Percentiles rank a stretch among this genome's conserved stretches.
Conservation (phyloP, 2,797 vertebrate species). For the Sebastolobus altivelis region DNA sequence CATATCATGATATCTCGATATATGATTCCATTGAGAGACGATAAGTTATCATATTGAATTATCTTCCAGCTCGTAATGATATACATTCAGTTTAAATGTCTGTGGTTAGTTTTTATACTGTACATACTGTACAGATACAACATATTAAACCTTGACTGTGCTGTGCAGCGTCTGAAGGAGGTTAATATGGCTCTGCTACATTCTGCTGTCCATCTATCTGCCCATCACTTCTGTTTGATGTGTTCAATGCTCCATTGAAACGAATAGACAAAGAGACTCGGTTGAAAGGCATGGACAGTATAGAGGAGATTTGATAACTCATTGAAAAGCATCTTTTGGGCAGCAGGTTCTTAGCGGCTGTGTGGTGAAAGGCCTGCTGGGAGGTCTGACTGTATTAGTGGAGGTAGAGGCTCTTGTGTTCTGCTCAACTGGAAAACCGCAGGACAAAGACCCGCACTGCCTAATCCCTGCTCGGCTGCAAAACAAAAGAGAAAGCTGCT, state of each 20-base stretch:
- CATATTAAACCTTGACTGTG: conserved; percentile 65
- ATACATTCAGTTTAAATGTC: not conserved
- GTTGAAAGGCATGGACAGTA: conserved; percentile 84
- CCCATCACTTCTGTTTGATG: conserved; percentile 80
- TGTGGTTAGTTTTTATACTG: not conserved
- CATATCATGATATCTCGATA: too few relatives aligned
- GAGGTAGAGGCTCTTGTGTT: conserved; percentile 87
- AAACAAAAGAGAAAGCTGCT: conserved; percentile 87
- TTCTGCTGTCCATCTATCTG: conserved; percentile 81
- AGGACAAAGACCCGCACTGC: conserved; percentile 84
- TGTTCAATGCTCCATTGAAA: conserved; percentile 78
- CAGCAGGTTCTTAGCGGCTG: conserved; percentile 83
- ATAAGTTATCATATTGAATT: too few relatives aligned
- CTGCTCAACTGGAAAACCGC: conserved; percentile 87
- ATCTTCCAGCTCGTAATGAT: not conserved
- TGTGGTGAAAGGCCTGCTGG: conserved; percentile 86
- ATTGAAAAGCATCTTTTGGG: conserved; percentile 86
- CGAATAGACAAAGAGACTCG: conserved; percentile 77
- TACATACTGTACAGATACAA: not conserved
- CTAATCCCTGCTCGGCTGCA: conserved; percentile 85
- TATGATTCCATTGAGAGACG: too few relatives aligned
- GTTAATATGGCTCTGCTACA: conserved; percentile 69
- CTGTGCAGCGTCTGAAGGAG: conserved; percentile 52
- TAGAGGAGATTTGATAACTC: conserved; percentile 86
- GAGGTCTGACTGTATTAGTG: conserved; percentile 86